These are phyloP conservation scores for Magallana ariakensis DNA, from an alignment of 1,140 invertebrate species.

Conservation along the genomic window DNA sequence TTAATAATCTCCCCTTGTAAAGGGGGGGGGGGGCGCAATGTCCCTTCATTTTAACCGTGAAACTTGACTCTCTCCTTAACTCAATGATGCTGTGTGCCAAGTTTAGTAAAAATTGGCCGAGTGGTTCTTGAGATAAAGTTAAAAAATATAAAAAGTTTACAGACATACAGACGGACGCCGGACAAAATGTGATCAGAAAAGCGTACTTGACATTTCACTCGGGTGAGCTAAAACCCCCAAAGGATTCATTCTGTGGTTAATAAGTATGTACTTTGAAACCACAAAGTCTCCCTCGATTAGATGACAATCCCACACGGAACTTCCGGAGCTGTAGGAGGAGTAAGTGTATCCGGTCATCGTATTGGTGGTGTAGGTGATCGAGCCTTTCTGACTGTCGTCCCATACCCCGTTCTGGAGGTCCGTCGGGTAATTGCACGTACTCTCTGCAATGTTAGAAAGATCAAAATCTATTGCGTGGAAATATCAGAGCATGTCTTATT, in stretches of 20 bases:
- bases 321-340: conserved; percentile 14
- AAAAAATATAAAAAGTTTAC: too few relatives aligned
- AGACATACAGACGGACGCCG: too few relatives aligned
- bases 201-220: not conserved
- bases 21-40: too few relatives aligned
- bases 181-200: too few relatives aligned
- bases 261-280: conserved; percentile 5
- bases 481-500: too few relatives aligned
- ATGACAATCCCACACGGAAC: not conserved
- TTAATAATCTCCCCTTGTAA: too few relatives aligned
- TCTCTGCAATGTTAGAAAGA: not conserved
- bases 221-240: not conserved
- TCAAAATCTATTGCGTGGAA: too few relatives aligned
- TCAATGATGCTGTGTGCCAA: too few relatives aligned
- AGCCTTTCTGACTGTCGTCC: conserved; percentile 39
- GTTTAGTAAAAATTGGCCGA: too few relatives aligned
- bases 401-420: not conserved
- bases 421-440: not conserved
- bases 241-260: not conserved
- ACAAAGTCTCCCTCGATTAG: conserved; percentile 1
- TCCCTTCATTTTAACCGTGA: too few relatives aligned
- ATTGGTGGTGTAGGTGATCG: conserved; percentile 10
- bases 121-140: too few relatives aligned
- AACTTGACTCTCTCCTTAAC: too few relatives aligned
- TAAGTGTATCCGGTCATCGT: conserved; percentile 19